Base-by-base conservation (phyloP, 1,140 invertebrate genomes). In the Trissolcus basalis region DNA sequence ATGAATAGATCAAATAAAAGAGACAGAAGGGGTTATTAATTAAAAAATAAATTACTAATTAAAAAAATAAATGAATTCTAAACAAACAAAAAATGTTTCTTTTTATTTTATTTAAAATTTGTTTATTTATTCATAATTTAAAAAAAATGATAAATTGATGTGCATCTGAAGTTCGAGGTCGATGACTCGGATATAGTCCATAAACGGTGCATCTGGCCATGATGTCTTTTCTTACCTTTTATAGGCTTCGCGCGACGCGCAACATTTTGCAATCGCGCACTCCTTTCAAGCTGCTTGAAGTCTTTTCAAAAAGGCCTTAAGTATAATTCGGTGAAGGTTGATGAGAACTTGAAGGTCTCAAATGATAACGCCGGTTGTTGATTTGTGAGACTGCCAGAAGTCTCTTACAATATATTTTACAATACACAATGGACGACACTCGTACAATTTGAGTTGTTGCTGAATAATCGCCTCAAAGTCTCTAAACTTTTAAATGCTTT, bases 211-310 rank as follows among this genome's bases (percentile, higher is more conserved):
- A 49, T 4, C 64, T 47, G 76, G 33, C 68, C 74, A 8, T 76
- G 67, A 53, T 64, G 50, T 59, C 49, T 73, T 74, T 79, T 55
- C 41, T 67, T 54, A 61, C 80, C 80, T 73, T 82, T 80, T 80
- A 79, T 80, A 78, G 80, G 45, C 67, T 71, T 71, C 51, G 35
- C 19, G 49, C 27, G 14, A 74, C 33, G 44, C 49, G 11, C 7
- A 61, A 69, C n/a, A 50, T 74, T 67, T 79, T 53, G 76, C 78
- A 80, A 81, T 45, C 48, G 48, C 33, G 64, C 54, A 54, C 60
- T 73, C 75, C 69, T 78, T 78, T 73, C 75, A 27, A 77, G 67
- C 72, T 77, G 56, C n/a, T n/a, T n/a, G n/a, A n/a, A n/a, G n/a
- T n/a, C n/a, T n/a, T n/a, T n/a, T n/a, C n/a, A 55, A 76, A 70